Evolutionary conservation across 92 coral and sea anemone species (phyloP).

Genomic region (Porites rus): DNA sequence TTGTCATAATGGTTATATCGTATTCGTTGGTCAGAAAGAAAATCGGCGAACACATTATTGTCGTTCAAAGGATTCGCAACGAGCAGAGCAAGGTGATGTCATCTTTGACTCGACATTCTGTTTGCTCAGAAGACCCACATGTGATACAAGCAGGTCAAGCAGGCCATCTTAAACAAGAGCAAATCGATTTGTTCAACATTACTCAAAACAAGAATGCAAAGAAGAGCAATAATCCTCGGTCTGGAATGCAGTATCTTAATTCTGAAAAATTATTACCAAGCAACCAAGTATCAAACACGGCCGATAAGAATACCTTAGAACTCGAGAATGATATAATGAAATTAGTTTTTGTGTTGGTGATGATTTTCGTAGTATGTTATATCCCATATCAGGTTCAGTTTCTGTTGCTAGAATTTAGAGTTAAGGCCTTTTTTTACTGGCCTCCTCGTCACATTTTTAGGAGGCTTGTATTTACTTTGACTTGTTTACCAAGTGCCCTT

Average conservation of each 20-base stretch:
- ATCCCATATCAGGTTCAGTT: slow-evolving; percentile 53
- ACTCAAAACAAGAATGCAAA: background rate
- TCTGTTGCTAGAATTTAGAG: slow-evolving; percentile 31
- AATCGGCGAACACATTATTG: slow-evolving; percentile 42
- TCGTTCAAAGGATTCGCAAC: slow-evolving; percentile 18
- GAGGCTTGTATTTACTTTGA: slow-evolving; percentile 22
- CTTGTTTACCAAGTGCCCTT: slow-evolving; percentile 57
- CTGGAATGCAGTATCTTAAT: background rate
- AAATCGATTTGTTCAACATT: background rate
- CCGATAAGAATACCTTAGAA: slow-evolving; percentile 13
- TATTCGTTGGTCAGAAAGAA: slow-evolving; percentile 51
- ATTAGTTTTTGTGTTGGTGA: slow-evolving; percentile 45
- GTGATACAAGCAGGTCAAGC: background rate
- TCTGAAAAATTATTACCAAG: background rate
- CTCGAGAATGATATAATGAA: slow-evolving; percentile 50
- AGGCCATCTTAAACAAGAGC: background rate
- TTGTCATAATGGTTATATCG: slow-evolving; percentile 43
- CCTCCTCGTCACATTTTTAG: slow-evolving; percentile 19
- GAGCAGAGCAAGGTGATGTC: slow-evolving; percentile 26
- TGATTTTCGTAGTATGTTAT: slow-evolving; percentile 54
- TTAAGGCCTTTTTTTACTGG: slow-evolving; percentile 14
- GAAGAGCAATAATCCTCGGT: background rate
- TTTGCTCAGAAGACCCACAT: slow-evolving; percentile 11
- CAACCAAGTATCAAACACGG: no score
- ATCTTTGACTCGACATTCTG: background rate